Base-by-base conservation (phyloP, 2,888 invertebrate species). In the Scaptomyza tumidula region DNA sequence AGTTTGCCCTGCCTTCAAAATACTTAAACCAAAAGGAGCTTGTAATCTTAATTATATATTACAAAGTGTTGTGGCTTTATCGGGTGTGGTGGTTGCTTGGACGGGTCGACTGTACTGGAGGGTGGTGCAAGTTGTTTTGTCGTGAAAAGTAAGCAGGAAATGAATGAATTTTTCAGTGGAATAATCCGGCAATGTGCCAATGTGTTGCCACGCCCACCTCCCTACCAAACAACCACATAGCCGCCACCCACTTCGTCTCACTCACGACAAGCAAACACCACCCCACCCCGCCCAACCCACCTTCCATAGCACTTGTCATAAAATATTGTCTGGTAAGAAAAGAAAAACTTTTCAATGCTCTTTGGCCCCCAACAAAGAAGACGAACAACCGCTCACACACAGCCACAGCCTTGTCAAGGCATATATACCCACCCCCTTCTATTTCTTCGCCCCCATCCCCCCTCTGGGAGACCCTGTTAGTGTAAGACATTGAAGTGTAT, bases 31-130 rank as follows among this genome's bases (percentile, higher is more conserved):
- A 75, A 64, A 41, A 80, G 76, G 78, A 75, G 80, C 85, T 88
- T 88, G 85, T 86, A 86, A 86, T 86, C 85, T 86, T 86, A 86
- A 86, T 86, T 86, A 88, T 86, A 88, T 88, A 88, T 86, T 86
- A 86, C 86, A 86, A 88, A 83, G 80, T 86, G 75, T 80, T 86
- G 78, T 64, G 71, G 84, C 62, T 63, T 49, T 41, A 24, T 27
- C 27, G 19, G 10, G 27, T 14, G 11, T 6, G 14, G 2, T 14
- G n/a, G 14, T 13, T 1, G 31, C 0, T 6, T 19, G 10, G 33
- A 6, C 24, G n/a, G 37, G n/a, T 3, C 6, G 27, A 29, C 6
- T 27, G 33, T 7, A 0, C 11, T 3, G 24, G 14, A 3, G 39
- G 31, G 16, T 31, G 52, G 49, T 44, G 39, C 24, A 35, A 33